Evolutionary conservation across 2,888 invertebrate species (phyloP), one percentile per base, ranked within the genome.

Genomic region (Syrphus vitripennis): DNA sequence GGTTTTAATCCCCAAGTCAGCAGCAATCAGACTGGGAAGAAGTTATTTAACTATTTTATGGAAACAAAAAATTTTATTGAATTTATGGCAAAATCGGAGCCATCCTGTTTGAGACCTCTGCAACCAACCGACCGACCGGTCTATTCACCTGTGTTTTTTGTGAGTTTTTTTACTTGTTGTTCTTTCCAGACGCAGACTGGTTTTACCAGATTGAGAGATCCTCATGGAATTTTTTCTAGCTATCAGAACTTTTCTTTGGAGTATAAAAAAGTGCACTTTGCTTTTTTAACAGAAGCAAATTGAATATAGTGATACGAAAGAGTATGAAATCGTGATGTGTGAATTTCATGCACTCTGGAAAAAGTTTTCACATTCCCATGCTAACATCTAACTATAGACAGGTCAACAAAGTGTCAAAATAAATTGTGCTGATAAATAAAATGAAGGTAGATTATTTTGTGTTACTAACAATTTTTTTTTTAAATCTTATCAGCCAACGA

Each of bases 101-200:
- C 55, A 65, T 71, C 80, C 71, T 67, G 61, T 50, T 76, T 12
- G 29, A 26, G 14, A 26, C n/a, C n/a, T n/a, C 34, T 9, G 12
- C 34, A 9, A 9, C 4, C 29, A 3, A 29, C 4, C 9, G 45
- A 19, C 19, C 26, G 74, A 80, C 83, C 76, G 80, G 80, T 84
- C 81, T 63, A 26, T 24, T 21, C 6, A 6, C 55, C 55, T 57
- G n/a, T 57, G 61, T 14, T 69, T 53, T 26, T 50, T 76, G 1
- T n/a, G 1, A 12, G n/a, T n/a, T n/a, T 40, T 6, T 16, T 4
- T 61, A 2, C n/a, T 65, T 65, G 0, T 21, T 42, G 6, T 72
- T 77, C 50, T 42, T 67, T 31, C 59, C 29, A 69, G 78, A 83
- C 83, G 50, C 29, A 69, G 78, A 83, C 83, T 55, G 83, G 83